A percentile compares a stretch with the other conserved stretches of the same genome.
phyloP scores from a whole-genome alignment of 2,113 vertebrate species.

The Riparia riparia region DNA sequence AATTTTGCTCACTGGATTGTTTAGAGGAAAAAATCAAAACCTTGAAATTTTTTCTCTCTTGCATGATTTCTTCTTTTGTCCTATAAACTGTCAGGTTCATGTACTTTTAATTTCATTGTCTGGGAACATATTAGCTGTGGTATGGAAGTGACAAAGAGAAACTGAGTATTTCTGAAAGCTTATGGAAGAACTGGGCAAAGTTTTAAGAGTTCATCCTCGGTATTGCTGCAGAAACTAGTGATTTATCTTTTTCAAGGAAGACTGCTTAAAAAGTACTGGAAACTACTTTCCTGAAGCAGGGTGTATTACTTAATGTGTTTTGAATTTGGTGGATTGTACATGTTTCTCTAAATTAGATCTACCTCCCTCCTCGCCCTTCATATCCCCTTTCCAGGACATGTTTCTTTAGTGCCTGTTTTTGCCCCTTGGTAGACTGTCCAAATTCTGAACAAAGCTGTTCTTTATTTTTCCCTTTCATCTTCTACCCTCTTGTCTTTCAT shows the following conservation, averaged over 20 bases:
- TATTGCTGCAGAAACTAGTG: background rate
- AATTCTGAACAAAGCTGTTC: background rate
- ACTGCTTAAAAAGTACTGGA: background rate
- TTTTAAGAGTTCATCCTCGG: background rate
- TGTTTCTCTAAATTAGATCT: background rate
- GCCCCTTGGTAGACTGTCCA: background rate
- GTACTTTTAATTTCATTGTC: background rate
- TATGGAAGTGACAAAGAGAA: background rate
- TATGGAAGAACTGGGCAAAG: background rate
- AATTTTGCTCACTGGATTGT: background rate
- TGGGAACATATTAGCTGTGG: background rate
- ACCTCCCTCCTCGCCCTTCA: background rate
- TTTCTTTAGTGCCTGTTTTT: background rate
- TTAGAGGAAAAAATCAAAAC: background rate
- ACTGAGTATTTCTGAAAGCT: background rate
- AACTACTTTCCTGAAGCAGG: background rate
- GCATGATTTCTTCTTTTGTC: background rate
- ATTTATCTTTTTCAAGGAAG: background rate
- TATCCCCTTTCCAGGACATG: background rate
- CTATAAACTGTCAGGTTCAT: background rate
- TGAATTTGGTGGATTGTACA: background rate
- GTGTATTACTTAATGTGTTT: background rate
- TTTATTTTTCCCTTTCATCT: background rate
- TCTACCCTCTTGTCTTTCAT: background rate
- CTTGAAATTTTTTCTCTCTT: background rate